Base-by-base conservation (phyloP, 2,113 vertebrate genomes). In the Tetraodon nigroviridis region DNA sequence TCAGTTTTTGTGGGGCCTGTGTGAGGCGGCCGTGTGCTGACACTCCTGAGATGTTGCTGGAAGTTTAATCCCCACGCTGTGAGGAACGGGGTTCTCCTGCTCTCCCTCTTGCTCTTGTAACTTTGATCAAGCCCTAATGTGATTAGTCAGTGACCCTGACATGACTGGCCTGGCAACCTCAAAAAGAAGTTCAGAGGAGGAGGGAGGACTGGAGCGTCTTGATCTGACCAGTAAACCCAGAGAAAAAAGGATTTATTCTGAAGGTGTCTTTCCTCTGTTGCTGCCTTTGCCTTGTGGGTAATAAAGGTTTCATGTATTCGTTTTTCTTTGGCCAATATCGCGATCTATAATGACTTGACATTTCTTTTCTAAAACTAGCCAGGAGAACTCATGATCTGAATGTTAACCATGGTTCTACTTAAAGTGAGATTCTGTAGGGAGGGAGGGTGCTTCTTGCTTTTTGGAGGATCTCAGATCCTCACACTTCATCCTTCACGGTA, bases 241-340 rank as follows among this genome's bases (percentile, higher is more conserved):
- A 70, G 78, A 84, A 88, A 77, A 84, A 83, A 82, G 45, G 67
- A 81, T 85, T 87, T 88, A 88, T 90, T 89, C 88, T 70, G 79
- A 84, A 82, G 82, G 83, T 84, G 84, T 86, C 85, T 84, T 76
- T 86, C 76, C 83, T 82, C 77, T 79, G 73, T 81, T 75, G 67
- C 62, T 68, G 19, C 62, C 62, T 60, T 60, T 75, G 89, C 77
- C 90, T 90, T 88, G 73, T 87, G 90, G 90, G 89, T 91, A 91
- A 91, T 92, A 90, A 91, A 89, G 87, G 81, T 91, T 91, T 91
- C 87, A 92, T 91, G 87, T 90, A 91, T 92, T 91, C 89, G 66
- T 90, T 91, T 91, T 89, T 85, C 76, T 77, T 77, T 7, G 58
- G 86, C 73, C 86, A 91, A 89, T 90, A 89, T 75, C 86, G 84